These are phyloP conservation scores for Gastrophryne carolinensis DNA, from an alignment of 2,797 vertebrate genomes.

Conservation along the genomic window DNA sequence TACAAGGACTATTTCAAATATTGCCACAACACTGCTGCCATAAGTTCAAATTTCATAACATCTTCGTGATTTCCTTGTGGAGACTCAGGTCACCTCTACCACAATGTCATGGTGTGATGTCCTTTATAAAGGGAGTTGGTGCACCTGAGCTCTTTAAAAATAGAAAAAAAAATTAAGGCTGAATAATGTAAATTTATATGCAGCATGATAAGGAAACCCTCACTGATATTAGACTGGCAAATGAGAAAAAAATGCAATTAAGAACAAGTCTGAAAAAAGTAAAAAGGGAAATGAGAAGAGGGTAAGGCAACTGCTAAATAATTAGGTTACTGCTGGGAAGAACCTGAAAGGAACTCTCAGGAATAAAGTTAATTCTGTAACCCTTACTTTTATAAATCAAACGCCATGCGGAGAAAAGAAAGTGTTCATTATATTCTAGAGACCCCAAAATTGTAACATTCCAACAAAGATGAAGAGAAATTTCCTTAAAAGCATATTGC, in stretches of 20 bases:
- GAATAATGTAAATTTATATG: not conserved
- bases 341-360: constrained; percentile 49
- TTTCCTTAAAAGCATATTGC: constrained; percentile 72
- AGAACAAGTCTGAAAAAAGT: constrained; percentile 22
- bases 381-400: constrained; percentile 62
- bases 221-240: constrained; percentile 15
- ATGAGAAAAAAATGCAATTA: constrained; percentile 46
- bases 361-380: constrained; percentile 62
- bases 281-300: constrained; percentile 26
- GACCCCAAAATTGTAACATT: constrained; percentile 52
- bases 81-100: not conserved
- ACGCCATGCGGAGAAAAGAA: constrained; percentile 54
- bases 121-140: not conserved
- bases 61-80: not conserved
- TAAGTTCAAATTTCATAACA: not conserved
- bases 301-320: constrained; percentile 40
- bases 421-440: constrained; percentile 64
- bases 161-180: not conserved
- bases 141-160: constrained; percentile 1
- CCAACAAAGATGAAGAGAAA: constrained; percentile 66
- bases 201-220: not conserved
- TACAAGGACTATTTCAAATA: not conserved
- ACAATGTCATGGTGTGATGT: not conserved
- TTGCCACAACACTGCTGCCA: not conserved
- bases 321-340: constrained; percentile 49